Evolutionary conservation across 2,888 invertebrate species (phyloP).

Genomic region (Patella caerulea): DNA sequence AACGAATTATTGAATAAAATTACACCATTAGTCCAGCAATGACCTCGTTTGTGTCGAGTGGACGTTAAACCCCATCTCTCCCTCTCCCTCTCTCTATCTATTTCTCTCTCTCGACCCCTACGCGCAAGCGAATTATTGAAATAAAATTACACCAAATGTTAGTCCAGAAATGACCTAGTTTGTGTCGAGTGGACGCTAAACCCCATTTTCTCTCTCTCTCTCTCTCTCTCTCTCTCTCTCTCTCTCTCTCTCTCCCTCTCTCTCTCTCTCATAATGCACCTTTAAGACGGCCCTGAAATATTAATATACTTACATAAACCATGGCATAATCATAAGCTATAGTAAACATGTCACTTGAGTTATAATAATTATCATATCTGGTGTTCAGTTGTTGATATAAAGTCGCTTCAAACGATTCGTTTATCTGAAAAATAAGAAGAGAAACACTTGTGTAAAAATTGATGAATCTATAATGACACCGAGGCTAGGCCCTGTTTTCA

Average conservation of each 20-base stretch:
- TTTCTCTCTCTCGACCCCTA: neutral
- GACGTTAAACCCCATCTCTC: neutral
- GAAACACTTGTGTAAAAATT: no score
- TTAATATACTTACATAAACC: neutral
- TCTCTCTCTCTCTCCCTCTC: neutral
- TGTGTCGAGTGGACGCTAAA: neutral
- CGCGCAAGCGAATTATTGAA: no score
- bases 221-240: neutral
- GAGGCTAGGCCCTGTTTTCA: no score
- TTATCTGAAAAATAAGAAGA: no score
- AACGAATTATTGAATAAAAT: no score
- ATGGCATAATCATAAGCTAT: neutral
- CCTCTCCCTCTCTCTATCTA: neutral
- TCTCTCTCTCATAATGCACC: neutral
- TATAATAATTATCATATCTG: neutral
- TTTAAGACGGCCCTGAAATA: neutral
- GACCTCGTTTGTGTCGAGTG: neutral
- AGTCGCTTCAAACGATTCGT: no score
- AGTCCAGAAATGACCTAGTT: no score
- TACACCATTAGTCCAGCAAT: no score
- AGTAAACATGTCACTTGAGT: neutral
- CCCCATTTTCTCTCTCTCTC: neutral
- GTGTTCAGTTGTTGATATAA: no score
- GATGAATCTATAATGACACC: no score
- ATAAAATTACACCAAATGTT: no score